Base-by-base conservation (phyloP, 2,113 vertebrate species). In the Pollimyrus isidori region DNA sequence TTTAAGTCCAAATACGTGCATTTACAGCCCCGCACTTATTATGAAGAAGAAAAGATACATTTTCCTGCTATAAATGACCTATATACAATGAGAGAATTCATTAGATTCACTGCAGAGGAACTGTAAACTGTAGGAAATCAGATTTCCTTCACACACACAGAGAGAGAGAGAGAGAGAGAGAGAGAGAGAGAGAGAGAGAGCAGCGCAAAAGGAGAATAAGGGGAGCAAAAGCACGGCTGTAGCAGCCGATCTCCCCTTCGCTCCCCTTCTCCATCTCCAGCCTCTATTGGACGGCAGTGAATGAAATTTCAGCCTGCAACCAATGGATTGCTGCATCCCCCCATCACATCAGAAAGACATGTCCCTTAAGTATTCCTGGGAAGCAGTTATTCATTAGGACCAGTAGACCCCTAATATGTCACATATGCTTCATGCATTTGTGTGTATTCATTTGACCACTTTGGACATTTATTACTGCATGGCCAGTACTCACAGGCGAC, bases 261-360 rank as follows among this genome's bases (percentile, higher is more conserved):
- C 76, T 82, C 49, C 49, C 46, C 48, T n/a, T 49, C 65, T 91
- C 91, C 45, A 88, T 88, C 93, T 88, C 91, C 83, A 56, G 86
- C 95, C 93, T 94, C 96, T 90, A 98, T 98, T 98, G 97, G 97
- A 95, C 96, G 94, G 96, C 94, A 95, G 94, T 91, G 95, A 95
- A 95, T 96, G 95, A 95, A 97, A 97, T 97, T 95, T 97, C 92
- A 97, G 95, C 96, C 95, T 53, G 93, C 96, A 98, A 95, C 97
- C 97, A 98, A 98, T 98, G 88, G 96, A 93, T 95, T 95, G 92
- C 95, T 90, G 95, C 97, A 95, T 94, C 91, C 95, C 95, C 91
- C 53, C 88, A 30, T 86, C 86, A 84, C 88, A 52, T 46, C 50
- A 52, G 85, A 89, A 91, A 89, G 89, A 88, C 89, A 52, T 89